phyloP scores from a whole-genome alignment of 2,797 vertebrate genomes.

The Siniperca undulata region DNA sequence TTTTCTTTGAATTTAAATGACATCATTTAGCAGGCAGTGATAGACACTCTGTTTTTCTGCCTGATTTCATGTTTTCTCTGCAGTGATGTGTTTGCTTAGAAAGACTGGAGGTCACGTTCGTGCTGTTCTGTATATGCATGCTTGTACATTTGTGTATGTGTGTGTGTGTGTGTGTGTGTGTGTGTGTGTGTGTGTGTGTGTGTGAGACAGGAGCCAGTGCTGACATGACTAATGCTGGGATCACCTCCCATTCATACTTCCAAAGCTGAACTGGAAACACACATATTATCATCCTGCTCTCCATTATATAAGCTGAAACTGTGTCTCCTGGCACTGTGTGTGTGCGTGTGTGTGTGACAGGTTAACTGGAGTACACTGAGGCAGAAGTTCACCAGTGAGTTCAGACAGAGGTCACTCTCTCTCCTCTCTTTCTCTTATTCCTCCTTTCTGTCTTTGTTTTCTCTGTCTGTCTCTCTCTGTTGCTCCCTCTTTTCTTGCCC shows the following conservation, averaged over 20 bases:
- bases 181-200: conserved; percentile 20
- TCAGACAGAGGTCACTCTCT: conserved; percentile 74
- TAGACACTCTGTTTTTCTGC: not conserved
- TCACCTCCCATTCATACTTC: conserved; percentile 67
- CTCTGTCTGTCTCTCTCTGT: not conserved
- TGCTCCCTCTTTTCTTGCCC: not conserved
- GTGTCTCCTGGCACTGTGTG: conserved; percentile 45
- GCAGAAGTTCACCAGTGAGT: conserved; percentile 79
- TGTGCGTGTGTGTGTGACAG: conserved; percentile 48
- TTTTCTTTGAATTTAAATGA: not conserved
- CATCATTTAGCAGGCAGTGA: not conserved
- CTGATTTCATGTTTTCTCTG: conserved; percentile 6
- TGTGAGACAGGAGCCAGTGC: conserved; percentile 38
- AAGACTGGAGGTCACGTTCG: conserved; percentile 21
- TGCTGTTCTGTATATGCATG: conserved; percentile 15
- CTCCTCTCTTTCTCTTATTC: conserved; percentile 25
- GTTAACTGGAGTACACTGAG: conserved; percentile 78
- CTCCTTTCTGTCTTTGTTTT: conserved; percentile 30
- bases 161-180: conserved; percentile 7
- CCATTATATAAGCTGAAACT: conserved; percentile 66
- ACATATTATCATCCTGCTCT: conserved; percentile 52
- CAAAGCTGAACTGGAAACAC: conserved; percentile 74
- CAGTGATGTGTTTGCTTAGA: conserved; percentile 8
- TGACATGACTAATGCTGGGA: conserved; percentile 68
- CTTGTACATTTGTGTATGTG: not conserved